These are phyloP conservation scores for Labia minor DNA, from an alignment of 2,888 invertebrate species.

Conservation along the genomic window DNA sequence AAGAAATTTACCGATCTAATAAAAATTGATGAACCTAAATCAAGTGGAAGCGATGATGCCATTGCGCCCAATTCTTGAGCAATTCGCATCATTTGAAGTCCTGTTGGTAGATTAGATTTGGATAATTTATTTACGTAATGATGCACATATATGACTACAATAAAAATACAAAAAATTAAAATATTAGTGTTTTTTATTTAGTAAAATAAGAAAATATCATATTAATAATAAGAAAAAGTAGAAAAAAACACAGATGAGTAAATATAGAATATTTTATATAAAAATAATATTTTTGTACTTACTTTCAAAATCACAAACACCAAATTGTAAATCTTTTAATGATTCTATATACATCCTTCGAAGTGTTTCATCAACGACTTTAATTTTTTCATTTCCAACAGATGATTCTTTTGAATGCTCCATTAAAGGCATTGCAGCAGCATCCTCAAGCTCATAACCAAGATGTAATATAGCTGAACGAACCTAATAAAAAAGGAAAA, in stretches of 20 bases:
- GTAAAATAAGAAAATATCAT: not conserved
- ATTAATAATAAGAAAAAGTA: no score
- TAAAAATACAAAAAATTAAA: conserved; percentile 23
- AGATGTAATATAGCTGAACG: conserved; percentile 3
- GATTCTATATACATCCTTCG: conserved; percentile 21
- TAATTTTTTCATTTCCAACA: not conserved
- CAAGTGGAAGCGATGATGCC: conserved; percentile 26
- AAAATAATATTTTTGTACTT: no score
- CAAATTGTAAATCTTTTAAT: conserved; percentile 25
- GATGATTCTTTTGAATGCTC: no score
- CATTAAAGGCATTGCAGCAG: not conserved
- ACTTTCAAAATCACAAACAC: conserved; percentile 26
- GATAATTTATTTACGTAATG: conserved; percentile 23
- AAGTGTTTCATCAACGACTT: conserved; percentile 14
- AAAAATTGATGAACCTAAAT: conserved; percentile 26
- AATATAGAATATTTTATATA: no score
- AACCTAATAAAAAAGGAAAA: not conserved
- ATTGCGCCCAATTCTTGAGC: conserved; percentile 28
- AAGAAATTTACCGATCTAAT: conserved; percentile 24
- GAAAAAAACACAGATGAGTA: not conserved
- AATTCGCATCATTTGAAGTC: conserved; percentile 26
- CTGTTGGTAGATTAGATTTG: conserved; percentile 23
- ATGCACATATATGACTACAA: conserved; percentile 24
- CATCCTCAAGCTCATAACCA: not conserved
- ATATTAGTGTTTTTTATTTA: not conserved